A percentile compares a stretch with the other conserved stretches of the same genome.
phyloP scores from a whole-genome alignment of 2,797 vertebrate genomes.

The Platyrinchus mystaceus region DNA sequence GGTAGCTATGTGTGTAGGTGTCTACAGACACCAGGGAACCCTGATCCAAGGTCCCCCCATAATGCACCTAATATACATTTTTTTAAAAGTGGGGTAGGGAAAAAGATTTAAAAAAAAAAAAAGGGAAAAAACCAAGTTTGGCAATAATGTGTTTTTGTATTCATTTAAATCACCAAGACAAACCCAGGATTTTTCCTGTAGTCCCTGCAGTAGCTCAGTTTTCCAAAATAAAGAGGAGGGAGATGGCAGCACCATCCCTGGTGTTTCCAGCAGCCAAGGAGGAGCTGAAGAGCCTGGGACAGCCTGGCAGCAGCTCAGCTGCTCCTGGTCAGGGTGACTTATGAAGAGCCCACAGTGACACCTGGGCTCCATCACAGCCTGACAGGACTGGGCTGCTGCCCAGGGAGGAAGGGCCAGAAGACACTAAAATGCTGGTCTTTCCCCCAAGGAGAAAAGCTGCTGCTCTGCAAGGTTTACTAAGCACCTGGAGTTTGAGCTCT shows the following conservation, averaged over 20 bases:
- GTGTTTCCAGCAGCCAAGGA: neutral
- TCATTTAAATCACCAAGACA: neutral
- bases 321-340: neutral
- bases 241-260: neutral
- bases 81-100: neutral
- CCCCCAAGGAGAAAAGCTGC: neutral
- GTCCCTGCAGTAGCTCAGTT: neutral
- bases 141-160: neutral
- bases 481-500: neutral
- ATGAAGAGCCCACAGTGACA: neutral
- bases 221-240: neutral
- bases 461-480: neutral
- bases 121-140: fast-evolving
- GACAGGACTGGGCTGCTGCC: neutral
- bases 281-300: neutral
- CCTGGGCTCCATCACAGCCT: neutral
- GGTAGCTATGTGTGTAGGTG: neutral
- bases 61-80: neutral
- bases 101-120: neutral
- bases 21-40: neutral
- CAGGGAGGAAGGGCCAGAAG: neutral
- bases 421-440: neutral
- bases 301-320: neutral
- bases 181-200: neutral
- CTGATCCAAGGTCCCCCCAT: neutral